Base-by-base conservation (phyloP, 2,888 invertebrate species). In the Ectropis crepuscularia region DNA sequence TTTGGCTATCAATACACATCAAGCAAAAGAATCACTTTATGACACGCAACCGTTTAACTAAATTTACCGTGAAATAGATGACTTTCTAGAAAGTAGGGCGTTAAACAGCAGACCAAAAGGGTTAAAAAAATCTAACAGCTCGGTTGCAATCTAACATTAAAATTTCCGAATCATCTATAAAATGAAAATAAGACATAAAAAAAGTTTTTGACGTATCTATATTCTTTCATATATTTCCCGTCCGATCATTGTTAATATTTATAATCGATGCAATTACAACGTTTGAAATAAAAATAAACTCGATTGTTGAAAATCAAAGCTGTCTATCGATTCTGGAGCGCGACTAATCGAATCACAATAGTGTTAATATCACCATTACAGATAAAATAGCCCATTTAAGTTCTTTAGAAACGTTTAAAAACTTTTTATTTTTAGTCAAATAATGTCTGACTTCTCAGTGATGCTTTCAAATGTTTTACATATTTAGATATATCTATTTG, bases 1-100 rank as follows among this genome's bases (percentile, higher is more conserved):
- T 87, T 80, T 77, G 82, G 77, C 82, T 81, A 87, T 85, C 85
- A 85, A 87, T 78, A 87, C 74, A 80, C 79, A 77, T 79, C 76
- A 83, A 79, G 75, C 66, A 54, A 78, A 83, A 81, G 75, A 84
- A 82, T 80, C 80, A 83, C 85, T 81, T 74, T 75, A 71, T 79
- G 73, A 74, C 75, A 75, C 67, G 67, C 69, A 69, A 67, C 50
- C 58, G 65, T 71, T 55, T 68, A 59, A 60, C 68, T 62, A 73
- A 86, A 89, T 79, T 77, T 65, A 64, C 79, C 85, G 84, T 91
- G 85, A 90, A 90, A 90, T 90, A 84, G 86, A 70, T 68, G 74
- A 75, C 63, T 58, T 60, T 49, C 8, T 12, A 41, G 57, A 39
- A 53, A 37, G 36, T 49, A 49, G 48, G 62, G 11, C 38, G 6